Evolutionary conservation across 2,113 vertebrate species (phyloP).

Genomic region (human): DNA sequence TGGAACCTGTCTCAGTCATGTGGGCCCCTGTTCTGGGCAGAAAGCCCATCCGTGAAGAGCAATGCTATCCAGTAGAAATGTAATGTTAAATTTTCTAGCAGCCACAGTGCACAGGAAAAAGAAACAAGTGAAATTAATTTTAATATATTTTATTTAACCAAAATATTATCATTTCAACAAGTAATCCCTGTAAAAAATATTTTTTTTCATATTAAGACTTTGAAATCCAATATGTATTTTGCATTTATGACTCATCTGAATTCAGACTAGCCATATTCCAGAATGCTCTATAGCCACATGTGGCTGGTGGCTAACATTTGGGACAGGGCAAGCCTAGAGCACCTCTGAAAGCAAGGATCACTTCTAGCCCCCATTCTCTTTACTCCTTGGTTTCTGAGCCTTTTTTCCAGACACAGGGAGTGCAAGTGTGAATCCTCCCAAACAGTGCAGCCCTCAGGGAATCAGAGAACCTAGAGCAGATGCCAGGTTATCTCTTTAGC

Average conservation of each 20-base stretch:
- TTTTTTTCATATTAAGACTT: conserved; percentile 34
- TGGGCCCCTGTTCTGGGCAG: background rate
- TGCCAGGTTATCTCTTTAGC: background rate
- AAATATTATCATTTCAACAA: background rate
- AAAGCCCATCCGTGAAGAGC: background rate
- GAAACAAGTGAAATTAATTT: background rate
- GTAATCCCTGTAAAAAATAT: background rate
- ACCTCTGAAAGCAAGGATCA: background rate
- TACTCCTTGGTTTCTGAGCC: background rate
- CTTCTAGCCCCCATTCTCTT: background rate
- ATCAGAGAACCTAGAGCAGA: background rate
- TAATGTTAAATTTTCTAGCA: conserved; percentile 4
- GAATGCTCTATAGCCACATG: background rate
- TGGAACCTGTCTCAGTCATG: background rate
- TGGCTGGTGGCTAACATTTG: background rate
- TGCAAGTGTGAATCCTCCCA: background rate
- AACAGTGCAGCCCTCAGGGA: background rate
- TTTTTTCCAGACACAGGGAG: background rate
- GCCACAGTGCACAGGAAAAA: background rate
- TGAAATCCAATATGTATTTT: background rate
- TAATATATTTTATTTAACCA: background rate
- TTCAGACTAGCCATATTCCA: background rate
- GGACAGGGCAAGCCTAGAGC: background rate
- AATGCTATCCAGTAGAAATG: background rate
- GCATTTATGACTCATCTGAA: background rate